Base-by-base conservation (phyloP, 2,113 vertebrate species). In the Erythrocercus mccallii region DNA sequence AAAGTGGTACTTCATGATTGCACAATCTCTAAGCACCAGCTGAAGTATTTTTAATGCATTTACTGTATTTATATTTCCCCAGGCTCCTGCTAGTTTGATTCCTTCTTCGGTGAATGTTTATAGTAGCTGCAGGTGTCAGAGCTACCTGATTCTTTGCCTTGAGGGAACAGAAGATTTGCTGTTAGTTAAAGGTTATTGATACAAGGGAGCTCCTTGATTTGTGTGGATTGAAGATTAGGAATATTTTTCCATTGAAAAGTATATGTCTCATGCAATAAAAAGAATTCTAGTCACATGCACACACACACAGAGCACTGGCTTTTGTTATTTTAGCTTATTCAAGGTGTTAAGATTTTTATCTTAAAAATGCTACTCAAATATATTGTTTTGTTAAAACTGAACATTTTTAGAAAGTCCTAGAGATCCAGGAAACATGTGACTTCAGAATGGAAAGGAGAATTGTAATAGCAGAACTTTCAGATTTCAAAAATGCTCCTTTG, bases 41-140 rank as follows among this genome's bases (percentile, higher is more conserved):
- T 85, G 30, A 87, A 62, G 33, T 92, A 61, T 77, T 95, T 95
- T 82, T 58, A 83, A 10, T 80, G 17, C 37, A 27, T 77, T 86
- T 83, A 45, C 58, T 65, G 11, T 65, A 53, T 88, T 88, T 90
- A 15, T 69, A 62, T 66, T 92, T 92, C 60, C 60, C n/a, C 54
- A 54, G 89, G 69, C 47, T 94, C 47, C 45, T 5, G 5, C 45
- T 90, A 54, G 50, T 65, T 81, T 81, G 42, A 91, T 84, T 81
- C 35, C 42, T 81, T 86, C 42, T 65, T 50, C 81, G 38, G 47
- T 60, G 57, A 90, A 84, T 45, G 20, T 77, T 95, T 91, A 58
- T 64, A 84, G 77, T 89, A 92, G 74, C 68, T 90, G 79, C 53
- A 82, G 70, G 82, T 93, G 62, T 88, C 86, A 68, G 58, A 84